These are phyloP conservation scores for Empidonax traillii DNA, from an alignment of 2,113 vertebrate species.

Conservation along the genomic window DNA sequence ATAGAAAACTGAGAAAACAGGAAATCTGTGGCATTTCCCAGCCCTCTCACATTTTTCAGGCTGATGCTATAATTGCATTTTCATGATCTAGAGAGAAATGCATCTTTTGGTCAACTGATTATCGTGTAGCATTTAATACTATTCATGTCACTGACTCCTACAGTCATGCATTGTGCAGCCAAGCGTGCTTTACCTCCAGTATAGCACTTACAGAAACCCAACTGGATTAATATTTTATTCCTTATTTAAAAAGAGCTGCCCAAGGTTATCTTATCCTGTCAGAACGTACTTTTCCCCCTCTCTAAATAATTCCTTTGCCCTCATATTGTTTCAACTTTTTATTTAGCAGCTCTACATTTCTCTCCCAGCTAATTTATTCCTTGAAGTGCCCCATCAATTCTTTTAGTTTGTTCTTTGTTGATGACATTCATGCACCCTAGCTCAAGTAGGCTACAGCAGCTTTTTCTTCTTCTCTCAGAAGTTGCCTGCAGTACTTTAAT, in stretches of 20 bases:
- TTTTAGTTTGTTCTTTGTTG: slow-evolving; percentile 37
- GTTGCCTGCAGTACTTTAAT: slow-evolving; percentile 16
- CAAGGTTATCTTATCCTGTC: slow-evolving; percentile 56
- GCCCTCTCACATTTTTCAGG: neutral
- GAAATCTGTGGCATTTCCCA: slow-evolving; percentile 43
- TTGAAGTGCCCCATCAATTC: slow-evolving; percentile 4
- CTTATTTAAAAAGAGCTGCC: slow-evolving; percentile 22
- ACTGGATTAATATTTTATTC: slow-evolving; percentile 29
- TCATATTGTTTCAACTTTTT: slow-evolving; percentile 54
- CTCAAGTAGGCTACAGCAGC: neutral
- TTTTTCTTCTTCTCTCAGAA: slow-evolving; percentile 12
- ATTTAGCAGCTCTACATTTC: slow-evolving; percentile 35
- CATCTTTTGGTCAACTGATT: slow-evolving; percentile 27
- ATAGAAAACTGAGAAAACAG: slow-evolving; percentile 44
- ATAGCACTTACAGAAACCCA: neutral
- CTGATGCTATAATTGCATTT: slow-evolving; percentile 29
- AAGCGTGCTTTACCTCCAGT: neutral
- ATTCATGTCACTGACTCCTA: neutral
- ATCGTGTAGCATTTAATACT: neutral
- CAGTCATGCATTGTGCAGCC: neutral
- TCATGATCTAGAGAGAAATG: slow-evolving; percentile 2
- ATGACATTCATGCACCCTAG: slow-evolving; percentile 31
- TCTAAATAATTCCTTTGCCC: slow-evolving; percentile 26
- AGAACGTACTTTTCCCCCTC: neutral
- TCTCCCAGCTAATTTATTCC: slow-evolving; percentile 40